Base-by-base conservation (phyloP, 2,888 invertebrate species). In the Pheosia gnoma region DNA sequence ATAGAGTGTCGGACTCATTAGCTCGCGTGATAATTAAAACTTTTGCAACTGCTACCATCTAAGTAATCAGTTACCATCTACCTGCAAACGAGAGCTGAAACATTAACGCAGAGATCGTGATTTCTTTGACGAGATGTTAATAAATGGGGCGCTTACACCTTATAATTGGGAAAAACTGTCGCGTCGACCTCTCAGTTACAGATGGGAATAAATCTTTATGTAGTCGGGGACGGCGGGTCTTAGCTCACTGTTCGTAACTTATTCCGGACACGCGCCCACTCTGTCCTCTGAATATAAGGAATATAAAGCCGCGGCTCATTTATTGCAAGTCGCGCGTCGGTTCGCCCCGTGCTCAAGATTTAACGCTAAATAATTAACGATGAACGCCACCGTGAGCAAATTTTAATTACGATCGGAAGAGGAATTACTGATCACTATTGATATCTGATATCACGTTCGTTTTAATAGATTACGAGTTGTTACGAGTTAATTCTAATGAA, bases 111-210 rank as follows among this genome's bases (percentile, higher is more conserved):
- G 65, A 71, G 80, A 79, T 82, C 88, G 86, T 87, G 89, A 88
- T 88, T 85, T 83, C 83, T 85, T 82, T 90, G 91, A 93, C 88
- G 88, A 91, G 90, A 88, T 87, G 90, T 87, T 91, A 92, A 91
- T 90, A 91, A 90, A 93, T 90, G 89, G 86, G 82, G 81, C 86
- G 87, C 90, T 91, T 90, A 89, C 87, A 88, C 88, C 86, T 90
- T 89, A 88, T 93, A 92, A 92, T 92, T 92, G 91, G 88, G 89
- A 91, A 92, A 93, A 91, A 91, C 84, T 89, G 92, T 91, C 92
- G 90, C 91, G 91, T 93, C 87, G 84, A 80, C 87, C 81, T 87
- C 93, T 92, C 91, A 90, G 89, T 92, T 91, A 92, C 92, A 90
- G 90, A 91, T 90, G 89, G 87, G 89, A 87, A 93, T 93, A 91